A percentile compares a stretch with the other conserved stretches of the same genome.
Conservation (phyloP, 1,140 invertebrate species). For the Pteromalus puparum region DNA sequence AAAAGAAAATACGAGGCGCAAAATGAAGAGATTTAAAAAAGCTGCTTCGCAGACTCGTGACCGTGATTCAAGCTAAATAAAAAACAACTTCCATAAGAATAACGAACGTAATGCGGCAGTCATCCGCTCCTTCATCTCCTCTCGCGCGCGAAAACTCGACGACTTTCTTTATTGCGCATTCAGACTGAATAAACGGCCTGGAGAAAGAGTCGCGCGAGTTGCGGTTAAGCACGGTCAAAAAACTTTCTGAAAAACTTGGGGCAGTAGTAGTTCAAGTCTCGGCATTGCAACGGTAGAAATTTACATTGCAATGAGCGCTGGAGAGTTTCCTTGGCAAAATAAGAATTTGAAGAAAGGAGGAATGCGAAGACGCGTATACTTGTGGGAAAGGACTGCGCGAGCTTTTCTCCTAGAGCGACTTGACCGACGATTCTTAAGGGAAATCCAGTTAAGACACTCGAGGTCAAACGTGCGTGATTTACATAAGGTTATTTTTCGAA, state of each 20-base stretch:
- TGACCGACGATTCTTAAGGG: slow-evolving; percentile 20
- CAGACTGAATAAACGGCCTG: background rate
- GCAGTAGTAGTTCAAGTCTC: background rate
- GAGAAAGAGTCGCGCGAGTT: background rate
- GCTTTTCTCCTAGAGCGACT: background rate
- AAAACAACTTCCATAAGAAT: background rate
- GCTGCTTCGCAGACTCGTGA: background rate
- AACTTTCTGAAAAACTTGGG: slow-evolving; percentile 15
- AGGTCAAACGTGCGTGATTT: slow-evolving; percentile 26
- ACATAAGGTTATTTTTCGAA: slow-evolving; percentile 10
- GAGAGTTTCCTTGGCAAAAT: background rate
- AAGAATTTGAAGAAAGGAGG: background rate
- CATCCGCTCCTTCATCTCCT: background rate
- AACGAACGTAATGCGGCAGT: background rate
- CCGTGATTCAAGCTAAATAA: background rate
- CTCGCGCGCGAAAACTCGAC: background rate
- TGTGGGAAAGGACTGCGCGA: no score
- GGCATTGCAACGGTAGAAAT: background rate
- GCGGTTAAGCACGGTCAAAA: background rate
- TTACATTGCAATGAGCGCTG: slow-evolving; percentile 14
- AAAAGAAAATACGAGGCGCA: background rate
- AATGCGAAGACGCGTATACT: background rate
- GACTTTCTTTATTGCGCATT: background rate
- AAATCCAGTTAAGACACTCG: slow-evolving; percentile 7
- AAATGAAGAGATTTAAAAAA: background rate